Evolutionary conservation across 2,888 invertebrate species (phyloP), one percentile per base, ranked within the genome.

Genomic region (Agonopterix heracliana): DNA sequence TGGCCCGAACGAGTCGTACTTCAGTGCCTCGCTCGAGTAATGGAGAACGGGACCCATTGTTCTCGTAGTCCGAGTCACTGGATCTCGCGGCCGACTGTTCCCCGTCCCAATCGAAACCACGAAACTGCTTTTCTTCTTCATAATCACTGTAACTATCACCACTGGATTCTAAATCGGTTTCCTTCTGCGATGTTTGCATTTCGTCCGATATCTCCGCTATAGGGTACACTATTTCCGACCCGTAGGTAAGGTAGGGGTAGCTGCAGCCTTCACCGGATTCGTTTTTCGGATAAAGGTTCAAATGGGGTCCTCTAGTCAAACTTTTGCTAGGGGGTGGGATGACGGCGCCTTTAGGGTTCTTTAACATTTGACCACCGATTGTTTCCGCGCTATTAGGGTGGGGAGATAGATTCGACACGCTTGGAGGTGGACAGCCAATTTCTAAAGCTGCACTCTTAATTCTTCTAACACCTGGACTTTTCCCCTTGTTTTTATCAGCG

Each of bases 171-270:
- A 91, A 64, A 64, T 92, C 91, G 0, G 91, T 91, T 64, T 91
- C 91, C 42, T 91, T 91, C 59, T 92, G 91, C 1, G 91, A 91
- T 9, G 91, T 91, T 69, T 92, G 92, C 84, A 92, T 93, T 75
- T 95, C 95, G 66, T 95, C 95, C 0, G 93, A 93, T 71, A 95
- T 95, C 80, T 96, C 96, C 1, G 94, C 95, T 60, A 96, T 95
- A 3, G 96, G 95, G 75, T 95, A 95, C 1, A 94, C 92, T 51
- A 94, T 93, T 76, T 94, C 94, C 1, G 94, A 93, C 10, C 93
- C 93, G 60, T 92, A 93, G 38, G 90, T 91, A 52, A 91, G 61
- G 55, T 86, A 89, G 1, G 95, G 95, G 74, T 95, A 94, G 46
- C 94, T 91, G 47, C 93, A 93, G 54, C 94, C 94, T 55, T 93